These are phyloP conservation scores for Watsonalla cultraria DNA, from an alignment of 2,888 invertebrate species.

Conservation along the genomic window DNA sequence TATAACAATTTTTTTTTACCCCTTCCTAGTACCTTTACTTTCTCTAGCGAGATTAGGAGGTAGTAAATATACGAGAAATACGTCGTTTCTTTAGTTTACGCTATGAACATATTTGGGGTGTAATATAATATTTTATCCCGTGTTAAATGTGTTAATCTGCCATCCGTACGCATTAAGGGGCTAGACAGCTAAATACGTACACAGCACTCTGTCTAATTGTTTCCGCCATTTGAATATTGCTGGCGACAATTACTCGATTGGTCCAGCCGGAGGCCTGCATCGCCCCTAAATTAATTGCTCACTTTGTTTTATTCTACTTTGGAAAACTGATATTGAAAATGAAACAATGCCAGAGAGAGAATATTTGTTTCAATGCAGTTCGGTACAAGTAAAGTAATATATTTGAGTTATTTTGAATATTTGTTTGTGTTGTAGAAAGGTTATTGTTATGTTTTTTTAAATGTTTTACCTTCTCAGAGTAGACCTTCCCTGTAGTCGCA, in stretches of 20 bases:
- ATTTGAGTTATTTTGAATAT: not conserved
- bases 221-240: constrained; percentile 79
- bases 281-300: constrained; percentile 70
- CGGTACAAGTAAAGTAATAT: not conserved
- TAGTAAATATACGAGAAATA: too few species aligned
- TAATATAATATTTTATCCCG: constrained; percentile 19
- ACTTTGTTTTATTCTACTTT: constrained; percentile 64
- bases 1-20: not conserved
- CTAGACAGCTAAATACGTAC: constrained; percentile 40
- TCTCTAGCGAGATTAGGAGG: too few species aligned
- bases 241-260: constrained; percentile 74
- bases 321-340: constrained; percentile 37
- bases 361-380: not conserved
- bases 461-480: too few species aligned
- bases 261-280: constrained; percentile 56
- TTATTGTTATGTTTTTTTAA: too few species aligned
- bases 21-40: not conserved
- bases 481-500: too few species aligned
- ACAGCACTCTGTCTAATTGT: constrained; percentile 76
- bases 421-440: not conserved
- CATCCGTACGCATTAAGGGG: constrained; percentile 15
- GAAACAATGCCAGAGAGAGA: constrained; percentile 3
- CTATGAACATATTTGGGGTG: constrained; percentile 12
- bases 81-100: constrained; percentile 7
- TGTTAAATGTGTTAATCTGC: constrained; percentile 15